Conservation (phyloP, 2,888 invertebrate genomes). For the Polietes domitor region DNA sequence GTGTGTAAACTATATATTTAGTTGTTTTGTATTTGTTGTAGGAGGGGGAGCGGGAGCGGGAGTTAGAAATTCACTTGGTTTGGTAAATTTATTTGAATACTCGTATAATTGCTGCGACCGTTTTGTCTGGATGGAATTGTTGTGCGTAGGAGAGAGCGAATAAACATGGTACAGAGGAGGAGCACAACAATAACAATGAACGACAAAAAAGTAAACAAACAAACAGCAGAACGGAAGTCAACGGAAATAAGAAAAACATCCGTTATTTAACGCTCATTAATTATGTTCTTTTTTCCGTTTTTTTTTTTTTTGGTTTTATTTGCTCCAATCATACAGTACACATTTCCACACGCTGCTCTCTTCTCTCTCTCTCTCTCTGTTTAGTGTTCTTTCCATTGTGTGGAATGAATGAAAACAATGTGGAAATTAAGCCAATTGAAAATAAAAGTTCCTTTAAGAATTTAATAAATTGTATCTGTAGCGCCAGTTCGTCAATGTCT, state of each 20-base stretch:
- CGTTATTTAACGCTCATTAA: constrained; percentile 68
- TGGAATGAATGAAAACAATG: constrained; percentile 4
- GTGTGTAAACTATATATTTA: not conserved
- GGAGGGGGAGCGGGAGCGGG: too few species aligned
- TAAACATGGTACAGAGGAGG: not conserved
- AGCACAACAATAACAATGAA: constrained; percentile 45
- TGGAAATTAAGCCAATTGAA: constrained; percentile 4
- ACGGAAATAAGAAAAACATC: constrained; percentile 75
- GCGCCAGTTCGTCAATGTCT: too few species aligned
- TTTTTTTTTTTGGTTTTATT: not conserved
- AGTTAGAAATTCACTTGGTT: not conserved
- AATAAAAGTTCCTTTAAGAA: not conserved
- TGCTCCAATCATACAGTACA: not conserved
- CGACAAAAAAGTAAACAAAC: constrained; percentile 68
- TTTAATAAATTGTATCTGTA: not conserved
- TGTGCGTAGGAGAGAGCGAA: not conserved
- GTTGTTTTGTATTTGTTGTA: not conserved
- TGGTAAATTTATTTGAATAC: not conserved
- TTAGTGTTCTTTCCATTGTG: constrained; percentile 27
- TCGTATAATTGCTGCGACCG: too few species aligned
- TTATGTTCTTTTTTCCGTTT: constrained; percentile 47
- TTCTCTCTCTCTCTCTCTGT: not conserved
- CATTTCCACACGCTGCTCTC: not conserved
- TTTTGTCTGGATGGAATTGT: not conserved
- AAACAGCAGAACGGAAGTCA: constrained; percentile 73